These are phyloP conservation scores for Charadrius vociferus DNA, from an alignment of 2,113 vertebrate genomes.

Conservation along the genomic window DNA sequence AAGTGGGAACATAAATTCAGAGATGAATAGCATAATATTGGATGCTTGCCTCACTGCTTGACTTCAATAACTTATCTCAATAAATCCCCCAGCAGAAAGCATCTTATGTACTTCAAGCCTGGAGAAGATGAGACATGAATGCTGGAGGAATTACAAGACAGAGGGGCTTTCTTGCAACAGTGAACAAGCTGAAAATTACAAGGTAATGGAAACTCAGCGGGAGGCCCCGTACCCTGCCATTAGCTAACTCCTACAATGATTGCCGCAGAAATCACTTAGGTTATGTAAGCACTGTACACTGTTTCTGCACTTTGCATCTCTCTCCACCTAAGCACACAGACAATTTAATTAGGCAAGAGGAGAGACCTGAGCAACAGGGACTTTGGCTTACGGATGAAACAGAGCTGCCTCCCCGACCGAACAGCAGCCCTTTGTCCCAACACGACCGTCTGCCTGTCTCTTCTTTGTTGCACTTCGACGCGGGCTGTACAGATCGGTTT, in stretches of 20 bases:
- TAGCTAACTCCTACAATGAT: constrained; percentile 76
- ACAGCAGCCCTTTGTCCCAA: background rate
- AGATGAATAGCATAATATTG: constrained; percentile 71
- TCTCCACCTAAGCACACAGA: constrained; percentile 37
- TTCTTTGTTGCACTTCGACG: background rate
- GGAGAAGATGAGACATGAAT: constrained; percentile 71
- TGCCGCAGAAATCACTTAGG: constrained; percentile 55
- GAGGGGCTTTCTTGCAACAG: constrained; percentile 77
- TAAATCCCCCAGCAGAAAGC: constrained; percentile 81
- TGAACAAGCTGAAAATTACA: constrained; percentile 84
- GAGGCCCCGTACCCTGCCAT: constrained; percentile 77
- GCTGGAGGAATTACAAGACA: constrained; percentile 78
- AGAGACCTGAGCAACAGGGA: background rate
- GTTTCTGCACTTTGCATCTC: constrained; percentile 51
- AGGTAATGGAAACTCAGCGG: constrained; percentile 81
- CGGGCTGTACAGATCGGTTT: background rate
- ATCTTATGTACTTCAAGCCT: constrained; percentile 71
- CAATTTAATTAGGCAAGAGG: constrained; percentile 45
- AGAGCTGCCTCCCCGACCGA: background rate
- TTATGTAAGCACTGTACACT: constrained; percentile 43
- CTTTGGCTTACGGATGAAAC: background rate
- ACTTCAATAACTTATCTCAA: constrained; percentile 81
- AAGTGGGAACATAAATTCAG: constrained; percentile 70
- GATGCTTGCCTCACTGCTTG: constrained; percentile 76
- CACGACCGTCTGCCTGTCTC: background rate